Conservation (phyloP, 2,888 invertebrate species). For the Drosophila mulleri region DNA sequence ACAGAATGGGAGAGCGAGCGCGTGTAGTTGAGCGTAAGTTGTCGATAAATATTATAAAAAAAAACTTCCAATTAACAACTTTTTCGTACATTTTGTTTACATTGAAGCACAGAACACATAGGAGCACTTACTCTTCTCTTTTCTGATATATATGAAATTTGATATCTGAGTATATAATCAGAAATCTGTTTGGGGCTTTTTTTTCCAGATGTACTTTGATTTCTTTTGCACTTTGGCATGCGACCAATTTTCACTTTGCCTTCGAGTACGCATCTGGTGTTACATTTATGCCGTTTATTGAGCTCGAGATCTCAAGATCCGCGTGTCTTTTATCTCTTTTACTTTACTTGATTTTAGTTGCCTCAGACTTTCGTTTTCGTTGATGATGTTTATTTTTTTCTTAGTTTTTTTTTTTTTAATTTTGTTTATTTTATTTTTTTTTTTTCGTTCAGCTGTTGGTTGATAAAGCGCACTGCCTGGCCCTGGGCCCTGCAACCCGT, state of each 20-base stretch:
- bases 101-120: conserved; percentile 48
- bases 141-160: neutral
- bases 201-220: conserved; percentile 1
- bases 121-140: conserved; percentile 38
- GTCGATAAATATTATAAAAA: no score
- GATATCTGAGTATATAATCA: neutral
- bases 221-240: conserved; percentile 25
- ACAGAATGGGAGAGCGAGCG: neutral
- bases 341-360: neutral
- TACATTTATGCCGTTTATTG: conserved; percentile 33
- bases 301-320: conserved; percentile 43
- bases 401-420: neutral
- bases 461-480: conserved; percentile 76
- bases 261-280: conserved; percentile 24
- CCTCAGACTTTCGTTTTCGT: conserved; percentile 77
- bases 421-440: neutral
- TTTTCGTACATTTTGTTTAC: conserved; percentile 37
- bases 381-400: conserved; percentile 30
- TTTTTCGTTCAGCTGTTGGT: conserved; percentile 12
- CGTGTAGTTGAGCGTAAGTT: neutral
- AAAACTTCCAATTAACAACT: conserved; percentile 68
- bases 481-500: conserved; percentile 75
- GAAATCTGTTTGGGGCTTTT: neutral
- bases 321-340: conserved; percentile 18
- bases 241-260: conserved; percentile 53